Evolutionary conservation across 2,797 vertebrate species (phyloP), one percentile per base, ranked within the genome.

Genomic region (Dryobates pubescens): DNA sequence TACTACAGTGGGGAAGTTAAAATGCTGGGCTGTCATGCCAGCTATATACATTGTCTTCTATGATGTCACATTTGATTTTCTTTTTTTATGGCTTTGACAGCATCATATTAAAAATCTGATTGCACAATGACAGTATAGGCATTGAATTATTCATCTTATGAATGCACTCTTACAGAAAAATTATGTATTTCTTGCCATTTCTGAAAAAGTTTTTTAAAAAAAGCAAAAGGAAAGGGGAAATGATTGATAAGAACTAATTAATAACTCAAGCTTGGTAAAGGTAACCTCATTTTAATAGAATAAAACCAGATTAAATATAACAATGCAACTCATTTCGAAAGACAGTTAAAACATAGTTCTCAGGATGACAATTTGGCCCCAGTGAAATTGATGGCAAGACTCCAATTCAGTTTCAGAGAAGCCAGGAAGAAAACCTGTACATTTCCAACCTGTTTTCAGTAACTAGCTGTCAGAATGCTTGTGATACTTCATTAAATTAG

Each of bases 21-120:
- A 95, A 86, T 38, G 85, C 92, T 82, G 0, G 1, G 32, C 85
- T 95, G 91, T 69, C 88, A 89, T 92, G 76, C 93, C 93, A 94
- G 32, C 56, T 95, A 51, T 88, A 91, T 87, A 82, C 12, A 17
- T 65, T 95, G 70, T 87, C 79, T 91, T 75, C 82, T 88, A 38
- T 94, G 79, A 89, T 97, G 89, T 84, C 92, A 94, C 70, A 89
- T 89, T 92, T 95, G 74, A 96, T 90, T 89, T 94, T 89, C 73
- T 64, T 82, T 95, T 75, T 93, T 83, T 86, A 72, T 81, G 32
- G 83, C 38, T 96, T 85, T 90, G 90, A 95, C 79, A 93, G n/a
- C 63, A 95, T 84, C 80, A 57, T 89, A 94, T 80, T 96, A 91
- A 96, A 97, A 95, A 82, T 92, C 81, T 92, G 76, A 92, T 94